Evolutionary conservation across 2,888 invertebrate genomes (phyloP), one percentile per base, ranked within the genome.

Genomic region (Callimorpha dominula): DNA sequence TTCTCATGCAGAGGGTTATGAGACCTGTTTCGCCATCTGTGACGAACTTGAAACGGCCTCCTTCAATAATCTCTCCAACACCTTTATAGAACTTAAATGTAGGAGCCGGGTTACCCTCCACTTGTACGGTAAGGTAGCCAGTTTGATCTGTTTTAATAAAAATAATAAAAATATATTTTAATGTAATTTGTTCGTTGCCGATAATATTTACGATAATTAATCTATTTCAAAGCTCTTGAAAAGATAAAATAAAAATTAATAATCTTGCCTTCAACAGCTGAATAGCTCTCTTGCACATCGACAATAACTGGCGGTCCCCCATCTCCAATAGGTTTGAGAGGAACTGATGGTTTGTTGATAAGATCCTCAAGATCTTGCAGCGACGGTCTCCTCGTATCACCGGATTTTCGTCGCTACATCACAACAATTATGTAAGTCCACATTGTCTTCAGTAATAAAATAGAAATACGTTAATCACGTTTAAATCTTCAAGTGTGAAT

Each of bases 11-110:
- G 78, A 99, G 96, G 62, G 99, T 99, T 85, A 99, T 98, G 74
- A 98, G 97, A 90, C 98, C 99, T 75, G 97, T 97, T 87, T 99
- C 98, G 68, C 99, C 98, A 94, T 99, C 99, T 60, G 99, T 99
- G 86, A 98, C 96, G 91, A 98, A 98, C 92, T 99, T 99, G 95
- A 99, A 99, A 78, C 99, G 97, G 82, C 99, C 99, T 83, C 99
- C 99, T 93, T 99, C 99, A 88, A 99, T 97, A 86, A 99, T 98
- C 94, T 99, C 99, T 50, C 97, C 97, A 87, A 98, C 98, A 83
- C 98, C 99, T 96, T 99, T 99, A 96, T 98, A 99, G 96, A 99
- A 99, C 93, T 98, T 98, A 95, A 99, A 99, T 42, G 98, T 98
- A 7, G 99, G 99, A 71, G 98, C 97, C 67, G 99, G 99, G 89